phyloP scores from a whole-genome alignment of 2,113 vertebrate species.

The Alectura lathami region DNA sequence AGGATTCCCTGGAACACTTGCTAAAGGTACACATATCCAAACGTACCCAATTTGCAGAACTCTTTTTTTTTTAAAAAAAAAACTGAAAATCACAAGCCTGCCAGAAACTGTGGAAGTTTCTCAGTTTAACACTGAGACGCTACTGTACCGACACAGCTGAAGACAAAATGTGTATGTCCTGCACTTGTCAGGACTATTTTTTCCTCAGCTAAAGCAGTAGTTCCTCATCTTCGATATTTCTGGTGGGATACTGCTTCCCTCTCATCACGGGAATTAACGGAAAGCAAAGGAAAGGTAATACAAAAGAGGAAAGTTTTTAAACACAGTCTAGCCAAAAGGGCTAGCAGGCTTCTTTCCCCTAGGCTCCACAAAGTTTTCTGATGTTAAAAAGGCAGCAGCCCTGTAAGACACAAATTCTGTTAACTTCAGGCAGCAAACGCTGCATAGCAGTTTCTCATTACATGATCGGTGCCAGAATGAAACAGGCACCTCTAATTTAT shows the following conservation, averaged over 20 bases:
- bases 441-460: background rate
- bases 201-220: background rate
- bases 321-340: background rate
- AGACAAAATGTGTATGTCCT: accelerated
- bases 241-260: background rate
- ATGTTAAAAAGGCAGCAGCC: background rate
- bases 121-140: background rate
- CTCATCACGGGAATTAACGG: background rate
- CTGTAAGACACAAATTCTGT: background rate
- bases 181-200: background rate
- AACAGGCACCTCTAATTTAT: slow-evolving; percentile 13
- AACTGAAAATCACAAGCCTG: background rate
- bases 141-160: background rate
- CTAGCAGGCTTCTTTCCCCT: background rate
- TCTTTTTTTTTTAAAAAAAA: background rate
- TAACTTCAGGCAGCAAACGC: background rate
- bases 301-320: background rate
- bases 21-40: background rate
- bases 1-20: background rate
- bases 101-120: background rate
- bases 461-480: background rate
- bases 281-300: background rate
- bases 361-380: background rate
- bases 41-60: background rate
- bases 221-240: background rate